Evolutionary conservation across 2,797 vertebrate species (phyloP).

Genomic region (Eidolon dupreanum): DNA sequence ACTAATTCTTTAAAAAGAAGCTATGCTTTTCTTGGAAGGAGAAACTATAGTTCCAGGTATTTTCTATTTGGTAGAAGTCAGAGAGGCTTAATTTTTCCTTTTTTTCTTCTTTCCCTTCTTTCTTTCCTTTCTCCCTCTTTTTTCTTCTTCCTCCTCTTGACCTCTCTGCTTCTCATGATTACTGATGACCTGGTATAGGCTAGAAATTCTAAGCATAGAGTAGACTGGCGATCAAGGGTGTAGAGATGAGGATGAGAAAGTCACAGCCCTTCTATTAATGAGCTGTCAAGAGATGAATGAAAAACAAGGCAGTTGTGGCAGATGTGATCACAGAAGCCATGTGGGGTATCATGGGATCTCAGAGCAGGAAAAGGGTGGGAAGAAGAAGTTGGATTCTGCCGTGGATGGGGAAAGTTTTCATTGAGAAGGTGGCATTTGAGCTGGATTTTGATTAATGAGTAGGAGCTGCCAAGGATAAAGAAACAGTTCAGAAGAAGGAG

Average conservation of each 20-base stretch:
- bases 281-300: not conserved
- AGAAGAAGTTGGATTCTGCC: not conserved
- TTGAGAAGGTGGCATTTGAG: not conserved
- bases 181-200: not conserved
- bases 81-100: not conserved
- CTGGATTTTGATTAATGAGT: not conserved
- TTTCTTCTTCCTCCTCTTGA: not conserved
- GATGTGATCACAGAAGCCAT: not conserved
- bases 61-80: constrained; percentile 4
- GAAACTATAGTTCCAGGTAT: not conserved
- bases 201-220: not conserved
- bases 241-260: not conserved
- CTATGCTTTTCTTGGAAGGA: constrained; percentile 26
- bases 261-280: not conserved
- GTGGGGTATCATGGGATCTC: too few species aligned
- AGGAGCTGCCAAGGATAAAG: not conserved
- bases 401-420: not conserved
- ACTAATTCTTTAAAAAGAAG: constrained; percentile 66
- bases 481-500: not conserved
- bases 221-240: not conserved
- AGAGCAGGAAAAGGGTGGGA: not conserved
- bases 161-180: not conserved
- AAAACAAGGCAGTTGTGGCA: not conserved
- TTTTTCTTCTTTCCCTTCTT: not conserved
- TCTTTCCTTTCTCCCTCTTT: not conserved